These are phyloP conservation scores for Monochamus saltuarius DNA, from an alignment of 1,140 invertebrate species.

Conservation along the genomic window DNA sequence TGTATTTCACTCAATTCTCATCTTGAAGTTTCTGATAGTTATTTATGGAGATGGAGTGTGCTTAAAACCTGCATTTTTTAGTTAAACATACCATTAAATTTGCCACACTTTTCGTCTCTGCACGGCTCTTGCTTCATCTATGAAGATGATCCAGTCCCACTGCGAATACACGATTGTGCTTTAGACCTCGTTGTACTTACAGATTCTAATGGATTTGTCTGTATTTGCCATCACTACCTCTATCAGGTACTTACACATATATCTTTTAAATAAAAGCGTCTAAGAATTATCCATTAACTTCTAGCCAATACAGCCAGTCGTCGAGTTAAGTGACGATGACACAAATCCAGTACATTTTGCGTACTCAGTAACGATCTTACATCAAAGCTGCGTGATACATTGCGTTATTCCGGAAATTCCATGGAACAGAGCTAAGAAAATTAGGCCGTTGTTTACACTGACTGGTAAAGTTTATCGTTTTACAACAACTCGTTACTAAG, in stretches of 20 bases:
- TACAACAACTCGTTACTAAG: conserved; percentile 6
- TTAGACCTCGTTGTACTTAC: conserved; percentile 77
- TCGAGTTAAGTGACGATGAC: conserved; percentile 37
- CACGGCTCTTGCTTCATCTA: conserved; percentile 64
- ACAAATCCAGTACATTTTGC: conserved; percentile 70
- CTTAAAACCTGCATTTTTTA: conserved; percentile 48
- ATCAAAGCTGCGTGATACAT: conserved; percentile 79
- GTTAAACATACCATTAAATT: conserved; percentile 81
- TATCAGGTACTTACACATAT: conserved; percentile 64
- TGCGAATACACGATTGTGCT: conserved; percentile 77
- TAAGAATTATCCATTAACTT: conserved; percentile 2
- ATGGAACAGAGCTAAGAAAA: conserved; percentile 70
- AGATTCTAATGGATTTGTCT: conserved; percentile 71
- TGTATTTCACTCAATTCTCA: no score
- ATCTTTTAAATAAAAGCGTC: background rate
- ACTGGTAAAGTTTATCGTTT: conserved; percentile 54
- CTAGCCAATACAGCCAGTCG: conserved; percentile 42
- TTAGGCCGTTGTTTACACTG: conserved; percentile 73
- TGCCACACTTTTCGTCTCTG: conserved; percentile 66
- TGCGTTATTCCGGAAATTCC: conserved; percentile 77
- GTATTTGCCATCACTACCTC: conserved; percentile 82
- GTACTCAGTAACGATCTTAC: conserved; percentile 77
- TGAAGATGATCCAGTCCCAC: conserved; percentile 75
- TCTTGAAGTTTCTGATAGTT: no score
- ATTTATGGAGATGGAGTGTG: no score